These are phyloP conservation scores for Lindbergichthys nudifrons DNA, from an alignment of 2,797 vertebrate genomes.

Conservation along the genomic window DNA sequence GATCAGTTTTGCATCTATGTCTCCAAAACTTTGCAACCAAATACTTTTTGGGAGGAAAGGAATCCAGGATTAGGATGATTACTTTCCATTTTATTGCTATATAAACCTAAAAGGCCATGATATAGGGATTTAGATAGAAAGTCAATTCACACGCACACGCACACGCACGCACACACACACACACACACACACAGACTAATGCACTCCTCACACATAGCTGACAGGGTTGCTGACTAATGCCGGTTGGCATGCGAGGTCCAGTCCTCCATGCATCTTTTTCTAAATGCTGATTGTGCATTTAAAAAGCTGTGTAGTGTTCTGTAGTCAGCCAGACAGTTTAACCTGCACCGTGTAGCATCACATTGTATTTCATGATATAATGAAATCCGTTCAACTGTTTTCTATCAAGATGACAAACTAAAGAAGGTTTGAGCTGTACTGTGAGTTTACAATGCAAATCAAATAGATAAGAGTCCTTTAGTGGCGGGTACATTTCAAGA, in stretches of 20 bases:
- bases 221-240: conserved; percentile 59
- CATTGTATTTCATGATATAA: neutral
- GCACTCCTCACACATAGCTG: conserved; percentile 17
- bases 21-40: neutral
- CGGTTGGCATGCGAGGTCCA: conserved; percentile 11
- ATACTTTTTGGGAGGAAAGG: neutral
- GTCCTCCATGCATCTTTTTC: conserved; percentile 38
- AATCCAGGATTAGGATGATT: conserved; percentile 31
- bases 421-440: neutral
- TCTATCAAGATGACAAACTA: neutral
- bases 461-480: neutral
- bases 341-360: conserved; percentile 12
- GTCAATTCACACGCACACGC: neutral
- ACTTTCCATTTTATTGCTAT: conserved; percentile 16
- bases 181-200: neutral
- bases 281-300: conserved; percentile 55
- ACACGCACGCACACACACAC: neutral
- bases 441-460: neutral
- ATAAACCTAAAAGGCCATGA: conserved; percentile 19
- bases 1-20: neutral
- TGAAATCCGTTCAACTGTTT: neutral
- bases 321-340: conserved; percentile 18
- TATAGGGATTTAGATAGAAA: conserved; percentile 11
- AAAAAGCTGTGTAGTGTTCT: conserved; percentile 21
- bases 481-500: neutral